Evolutionary conservation across 2,113 vertebrate genomes (phyloP).

Genomic region (Proteles cristata): DNA sequence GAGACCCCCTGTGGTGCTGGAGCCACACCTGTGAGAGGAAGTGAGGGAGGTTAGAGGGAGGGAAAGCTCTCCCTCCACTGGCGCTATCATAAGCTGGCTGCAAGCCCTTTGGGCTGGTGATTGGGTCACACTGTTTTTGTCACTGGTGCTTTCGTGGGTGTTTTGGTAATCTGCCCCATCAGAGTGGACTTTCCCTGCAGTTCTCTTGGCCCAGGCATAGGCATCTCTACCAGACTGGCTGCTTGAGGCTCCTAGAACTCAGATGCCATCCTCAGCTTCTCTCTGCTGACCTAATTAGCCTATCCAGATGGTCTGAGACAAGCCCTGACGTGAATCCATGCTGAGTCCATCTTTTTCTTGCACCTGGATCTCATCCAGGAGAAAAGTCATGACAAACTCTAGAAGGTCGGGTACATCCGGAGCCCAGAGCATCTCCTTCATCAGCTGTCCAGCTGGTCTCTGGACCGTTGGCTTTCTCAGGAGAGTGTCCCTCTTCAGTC

Average conservation of each 20-base stretch:
- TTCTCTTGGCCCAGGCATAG: neutral
- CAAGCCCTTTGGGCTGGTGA: neutral
- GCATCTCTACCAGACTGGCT: neutral
- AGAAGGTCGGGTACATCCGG: too few relatives aligned
- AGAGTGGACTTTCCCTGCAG: neutral
- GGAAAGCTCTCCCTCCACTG: rapidly evolving
- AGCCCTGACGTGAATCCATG: neutral
- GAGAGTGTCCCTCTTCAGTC: neutral
- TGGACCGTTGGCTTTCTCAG: too few relatives aligned
- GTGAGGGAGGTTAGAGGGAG: rapidly evolving
- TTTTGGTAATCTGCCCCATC: neutral
- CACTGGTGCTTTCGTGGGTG: too few relatives aligned
- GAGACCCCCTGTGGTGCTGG: rapidly evolving
- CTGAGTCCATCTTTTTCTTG: neutral
- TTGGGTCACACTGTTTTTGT: neutral
- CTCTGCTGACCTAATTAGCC: neutral
- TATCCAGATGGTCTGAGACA: neutral
- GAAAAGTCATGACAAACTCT: neutral
- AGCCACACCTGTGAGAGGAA: neutral
- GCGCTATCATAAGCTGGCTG: neutral
- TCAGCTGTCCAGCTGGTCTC: neutral
- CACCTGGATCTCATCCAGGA: neutral
- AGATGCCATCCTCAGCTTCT: neutral
- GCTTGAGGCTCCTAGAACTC: neutral
- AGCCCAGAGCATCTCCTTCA: too few relatives aligned